Base-by-base conservation (phyloP, 2,888 invertebrate species). In the Nemapogon koenigi region DNA sequence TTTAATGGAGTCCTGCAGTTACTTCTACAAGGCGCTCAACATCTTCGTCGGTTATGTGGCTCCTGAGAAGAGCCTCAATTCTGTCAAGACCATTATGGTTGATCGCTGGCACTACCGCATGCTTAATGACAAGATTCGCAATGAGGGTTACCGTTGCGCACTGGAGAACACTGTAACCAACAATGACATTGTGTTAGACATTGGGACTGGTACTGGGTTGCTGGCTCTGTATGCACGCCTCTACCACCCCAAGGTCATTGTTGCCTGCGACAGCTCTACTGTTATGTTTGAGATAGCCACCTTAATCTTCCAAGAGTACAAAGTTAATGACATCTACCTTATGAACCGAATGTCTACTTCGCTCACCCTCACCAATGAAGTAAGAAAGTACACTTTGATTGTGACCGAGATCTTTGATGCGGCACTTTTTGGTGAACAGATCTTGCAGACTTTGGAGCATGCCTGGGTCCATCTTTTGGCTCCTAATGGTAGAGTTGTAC, bases 101-200 rank as follows among this genome's bases (percentile, higher is more conserved):
- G 88, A 89, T 43, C 68, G 90, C 36, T 92, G 92, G 91, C 91
- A 92, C 60, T 91, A 86, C 59, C 72, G 87, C 41, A 92, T 92
- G 91, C 62, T 92, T 16, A 93, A 92, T 67, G 91, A 92, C 57
- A 70, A 62, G 41, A 57, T 62, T 13, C 73, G 92, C 29, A 92
- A 93, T 64, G 57, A 73, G 39, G 81, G 84, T 1, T 93, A 86
- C 55, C 68, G 71, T 38, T 57, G 65, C 37, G 91, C 90, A 1
- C 86, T 92, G 43, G 52, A 55, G 13, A 67, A 78, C 39, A 79
- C 71, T 42, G 57, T 88, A 2, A 56, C 62, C 3, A 49, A 61
- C 17, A 50, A 48, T 25, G 75, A 81, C 35, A 73, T 65, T 43
- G 84, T 91, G 11, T 59, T 91, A 25, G 91, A 92, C 55, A 81